These are phyloP conservation scores for Ptilorrhoa leucosticta DNA, from an alignment of 2,113 vertebrate genomes.

Conservation along the genomic window DNA sequence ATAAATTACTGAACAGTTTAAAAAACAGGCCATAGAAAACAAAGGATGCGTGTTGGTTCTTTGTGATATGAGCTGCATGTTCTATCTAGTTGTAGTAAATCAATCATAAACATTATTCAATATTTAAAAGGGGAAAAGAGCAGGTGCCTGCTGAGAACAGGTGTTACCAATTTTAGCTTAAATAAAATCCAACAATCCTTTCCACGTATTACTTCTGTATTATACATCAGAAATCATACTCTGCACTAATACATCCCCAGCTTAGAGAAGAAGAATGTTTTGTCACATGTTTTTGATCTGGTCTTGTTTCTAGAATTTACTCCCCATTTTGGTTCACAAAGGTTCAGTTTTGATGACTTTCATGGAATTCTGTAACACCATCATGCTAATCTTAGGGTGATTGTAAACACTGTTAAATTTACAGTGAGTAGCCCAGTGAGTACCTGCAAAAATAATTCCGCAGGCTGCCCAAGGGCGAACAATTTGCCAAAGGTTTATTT, in stretches of 20 bases:
- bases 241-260: background rate
- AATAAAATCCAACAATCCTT: background rate
- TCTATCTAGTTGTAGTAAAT: slow-evolving; percentile 6
- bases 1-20: background rate
- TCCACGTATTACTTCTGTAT: background rate
- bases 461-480: background rate
- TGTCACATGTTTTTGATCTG: background rate
- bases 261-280: background rate
- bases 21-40: background rate
- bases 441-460: background rate
- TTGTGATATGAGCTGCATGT: background rate
- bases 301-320: background rate
- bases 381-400: background rate
- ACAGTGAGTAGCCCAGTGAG: background rate
- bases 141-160: background rate
- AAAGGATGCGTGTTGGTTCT: background rate
- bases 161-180: background rate
- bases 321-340: background rate
- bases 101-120: background rate
- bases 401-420: background rate
- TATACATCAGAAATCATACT: background rate
- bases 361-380: background rate
- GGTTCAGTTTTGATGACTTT: background rate
- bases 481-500: background rate
- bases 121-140: background rate